phyloP scores from a whole-genome alignment of 2,888 invertebrate species.

The Campoplex capitator region DNA sequence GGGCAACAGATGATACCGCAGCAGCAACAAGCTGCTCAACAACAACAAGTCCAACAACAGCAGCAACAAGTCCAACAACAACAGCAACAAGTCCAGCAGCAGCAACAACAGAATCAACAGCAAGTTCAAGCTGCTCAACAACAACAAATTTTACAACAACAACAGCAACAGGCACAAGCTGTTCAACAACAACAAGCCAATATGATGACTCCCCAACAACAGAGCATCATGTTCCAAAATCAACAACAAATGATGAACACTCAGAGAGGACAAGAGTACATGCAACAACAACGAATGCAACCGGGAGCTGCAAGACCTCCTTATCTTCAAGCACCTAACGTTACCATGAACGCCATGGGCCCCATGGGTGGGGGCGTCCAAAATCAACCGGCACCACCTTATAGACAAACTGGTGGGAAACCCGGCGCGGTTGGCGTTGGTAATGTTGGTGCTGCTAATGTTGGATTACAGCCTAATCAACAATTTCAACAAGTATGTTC shows the following conservation, averaged over 20 bases:
- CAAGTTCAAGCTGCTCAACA: constrained; percentile 84
- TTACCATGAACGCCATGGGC: constrained; percentile 93
- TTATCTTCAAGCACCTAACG: constrained; percentile 93
- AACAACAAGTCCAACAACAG: constrained; percentile 74
- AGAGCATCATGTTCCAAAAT: constrained; percentile 82
- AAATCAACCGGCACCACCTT: constrained; percentile 91
- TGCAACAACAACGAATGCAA: constrained; percentile 87
- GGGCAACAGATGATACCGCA: constrained; percentile 85
- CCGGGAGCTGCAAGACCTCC: constrained; percentile 86
- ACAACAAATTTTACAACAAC: constrained; percentile 81
- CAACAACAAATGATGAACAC: constrained; percentile 88
- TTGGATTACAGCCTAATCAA: constrained; percentile 86
- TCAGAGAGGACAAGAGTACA: constrained; percentile 87
- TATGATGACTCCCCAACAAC: constrained; percentile 81
- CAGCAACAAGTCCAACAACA: constrained; percentile 83
- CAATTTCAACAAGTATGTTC: constrained; percentile 87
- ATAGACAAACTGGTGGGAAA: constrained; percentile 87
- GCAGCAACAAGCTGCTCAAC: constrained; percentile 75
- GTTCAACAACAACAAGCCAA: constrained; percentile 80
- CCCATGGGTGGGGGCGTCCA: constrained; percentile 85
- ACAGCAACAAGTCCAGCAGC: constrained; percentile 83
- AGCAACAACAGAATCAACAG: constrained; percentile 85
- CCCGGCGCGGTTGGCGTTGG: constrained; percentile 82
- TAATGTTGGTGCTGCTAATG: constrained; percentile 80
- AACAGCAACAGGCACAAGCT: constrained; percentile 85